Percentiles rank a stretch among this genome's conserved stretches.
These are phyloP conservation scores for Cremastinae sp. DNA, from an alignment of 2,888 invertebrate genomes.

Conservation along the genomic window DNA sequence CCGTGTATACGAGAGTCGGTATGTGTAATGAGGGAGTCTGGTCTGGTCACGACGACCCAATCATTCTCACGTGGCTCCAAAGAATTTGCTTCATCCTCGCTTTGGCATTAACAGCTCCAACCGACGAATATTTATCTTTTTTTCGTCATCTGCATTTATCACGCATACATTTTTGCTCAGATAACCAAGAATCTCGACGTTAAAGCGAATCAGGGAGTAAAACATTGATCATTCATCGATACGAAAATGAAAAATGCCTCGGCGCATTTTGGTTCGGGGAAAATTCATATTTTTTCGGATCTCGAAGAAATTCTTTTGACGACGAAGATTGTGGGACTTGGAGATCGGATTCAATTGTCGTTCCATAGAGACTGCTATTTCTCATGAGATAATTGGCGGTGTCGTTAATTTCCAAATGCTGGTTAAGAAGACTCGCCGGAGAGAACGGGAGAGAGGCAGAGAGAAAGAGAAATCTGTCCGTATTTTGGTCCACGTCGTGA, in stretches of 20 bases:
- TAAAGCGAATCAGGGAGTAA: too few species aligned
- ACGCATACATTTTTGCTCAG: background rate
- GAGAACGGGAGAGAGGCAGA: conserved; percentile 16
- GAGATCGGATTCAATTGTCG: background rate
- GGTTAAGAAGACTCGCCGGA: conserved; percentile 15
- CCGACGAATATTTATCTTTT: background rate
- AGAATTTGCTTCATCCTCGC: conserved; percentile 40
- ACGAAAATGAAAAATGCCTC: too few species aligned
- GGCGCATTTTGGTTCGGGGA: too few species aligned
- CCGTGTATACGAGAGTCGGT: conserved; percentile 15
- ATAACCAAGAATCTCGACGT: background rate
- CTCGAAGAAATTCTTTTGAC: too few species aligned
- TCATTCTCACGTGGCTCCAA: conserved; percentile 61
- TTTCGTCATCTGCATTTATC: background rate
- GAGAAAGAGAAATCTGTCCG: conserved; percentile 9
- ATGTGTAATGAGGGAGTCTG: background rate
- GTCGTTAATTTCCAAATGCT: conserved; percentile 78
- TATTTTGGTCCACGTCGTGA: conserved; percentile 53
- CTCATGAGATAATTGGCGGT: conserved; percentile 74
- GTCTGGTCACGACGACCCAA: conserved; percentile 60
- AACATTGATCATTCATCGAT: too few species aligned
- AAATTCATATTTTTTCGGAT: too few species aligned
- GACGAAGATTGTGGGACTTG: background rate
- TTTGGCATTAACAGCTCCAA: conserved; percentile 18
- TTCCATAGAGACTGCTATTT: conserved; percentile 30